Base-by-base conservation (phyloP, 2,888 invertebrate genomes). In the Bembecia ichneumoniformis region DNA sequence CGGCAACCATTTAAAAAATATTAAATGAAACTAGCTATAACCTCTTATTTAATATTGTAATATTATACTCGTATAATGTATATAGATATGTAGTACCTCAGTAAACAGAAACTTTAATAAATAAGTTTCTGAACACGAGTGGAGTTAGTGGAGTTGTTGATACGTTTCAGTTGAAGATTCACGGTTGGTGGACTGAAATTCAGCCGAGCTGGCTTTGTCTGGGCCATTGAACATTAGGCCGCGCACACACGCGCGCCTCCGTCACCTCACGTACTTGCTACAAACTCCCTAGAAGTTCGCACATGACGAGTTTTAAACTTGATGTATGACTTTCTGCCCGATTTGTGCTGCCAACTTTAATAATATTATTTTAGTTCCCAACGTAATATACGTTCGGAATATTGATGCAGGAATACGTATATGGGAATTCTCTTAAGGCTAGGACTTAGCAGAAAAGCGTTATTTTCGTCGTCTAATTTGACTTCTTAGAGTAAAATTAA, bases 181-280 rank as follows among this genome's bases (percentile, higher is more conserved):
- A 62, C 56, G 60, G 58, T 40, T 54, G 56, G 57, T 57, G 58
- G 50, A 53, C 50, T 57, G 64, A 63, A 63, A 60, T 64, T 60
- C 59, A 64, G 58, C 58, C 57, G 63, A 60, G 58, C 59, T 58
- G 62, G 67, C 62, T 68, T 66, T 63, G 60, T 52, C 55, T 58
- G 63, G 60, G 53, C 65, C 66, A 71, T 71, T 74, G 69, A 68
- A 63, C 69, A 63, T 58, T 58, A 57, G 61, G 58, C 60, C 52
- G 61, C 56, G 58, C 54, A 55, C 56, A 47, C 54, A 55, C 57
- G 53, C 52, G 51, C 51, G 40, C 52, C 51, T 51, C 55, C 53
- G 40, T 52, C 51, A 52, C 55, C 54, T 57, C 55, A 52, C 53
- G 54, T 55, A 45, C 49, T 54, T 51, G 40, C 46, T 43, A 34